These are phyloP conservation scores for Anarrhichthys ocellatus DNA, from an alignment of 2,113 vertebrate species.

Conservation along the genomic window DNA sequence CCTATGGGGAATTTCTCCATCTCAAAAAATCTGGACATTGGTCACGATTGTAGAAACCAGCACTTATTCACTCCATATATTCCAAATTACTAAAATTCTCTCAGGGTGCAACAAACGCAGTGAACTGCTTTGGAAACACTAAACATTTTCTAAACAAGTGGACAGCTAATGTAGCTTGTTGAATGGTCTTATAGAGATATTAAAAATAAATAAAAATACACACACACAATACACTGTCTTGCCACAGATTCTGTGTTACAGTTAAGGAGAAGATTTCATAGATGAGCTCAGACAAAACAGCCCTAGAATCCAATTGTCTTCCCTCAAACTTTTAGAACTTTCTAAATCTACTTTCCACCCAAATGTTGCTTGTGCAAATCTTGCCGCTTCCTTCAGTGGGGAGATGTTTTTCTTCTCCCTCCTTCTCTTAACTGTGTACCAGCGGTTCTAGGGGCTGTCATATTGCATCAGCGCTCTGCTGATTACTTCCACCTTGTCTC, in stretches of 20 bases:
- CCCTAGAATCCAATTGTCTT: slow-evolving; percentile 53
- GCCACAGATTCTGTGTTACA: slow-evolving; percentile 1
- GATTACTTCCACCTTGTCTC: slow-evolving; percentile 89
- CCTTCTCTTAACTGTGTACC: slow-evolving; percentile 82
- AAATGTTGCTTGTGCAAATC: slow-evolving; percentile 72
- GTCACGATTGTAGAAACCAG: slow-evolving; percentile 12
- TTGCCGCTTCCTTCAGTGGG: slow-evolving; percentile 66
- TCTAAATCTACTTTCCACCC: slow-evolving; percentile 71
- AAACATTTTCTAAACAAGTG: slow-evolving; percentile 35
- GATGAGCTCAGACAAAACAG: slow-evolving; percentile 62
- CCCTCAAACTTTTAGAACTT: slow-evolving; percentile 74
- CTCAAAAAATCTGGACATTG: slow-evolving; percentile 21
- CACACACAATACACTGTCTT: neutral
- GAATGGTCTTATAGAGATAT: slow-evolving; percentile 4
- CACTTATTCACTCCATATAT: neutral
- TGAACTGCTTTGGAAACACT: slow-evolving; percentile 1
- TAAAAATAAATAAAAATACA: neutral
- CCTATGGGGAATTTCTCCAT: slow-evolving; percentile 16
- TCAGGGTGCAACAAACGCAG: neutral
- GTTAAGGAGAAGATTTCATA: slow-evolving; percentile 28
- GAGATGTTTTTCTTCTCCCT: slow-evolving; percentile 68
- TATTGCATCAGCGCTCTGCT: slow-evolving; percentile 85
- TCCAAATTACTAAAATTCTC: slow-evolving; percentile 28
- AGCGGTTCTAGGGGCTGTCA: slow-evolving; percentile 83
- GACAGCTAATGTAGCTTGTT: slow-evolving; percentile 21